Base-by-base conservation (phyloP, 2,888 invertebrate genomes). In the Celastrina argiolus region DNA sequence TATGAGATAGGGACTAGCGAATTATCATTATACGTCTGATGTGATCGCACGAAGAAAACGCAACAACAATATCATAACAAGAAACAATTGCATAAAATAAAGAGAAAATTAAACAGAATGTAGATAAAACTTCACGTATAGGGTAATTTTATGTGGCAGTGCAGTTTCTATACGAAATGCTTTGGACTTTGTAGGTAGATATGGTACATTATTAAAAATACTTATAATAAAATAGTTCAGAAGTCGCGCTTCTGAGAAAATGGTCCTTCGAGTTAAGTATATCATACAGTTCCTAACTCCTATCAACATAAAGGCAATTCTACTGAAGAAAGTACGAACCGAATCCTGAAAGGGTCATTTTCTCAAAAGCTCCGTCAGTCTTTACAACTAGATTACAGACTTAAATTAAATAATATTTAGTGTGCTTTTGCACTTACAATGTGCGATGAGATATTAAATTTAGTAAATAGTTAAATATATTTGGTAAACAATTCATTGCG, bases 1-100 rank as follows among this genome's bases (percentile, higher is more conserved):
- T 77, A 81, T 81, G 83, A 85, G 83, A 81, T 79, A 66, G 83
- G 80, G 87, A 89, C 90, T 89, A 89, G 88, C 87, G 83, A 83
- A 74, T 76, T 74, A 72, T 75, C 76, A 77, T 78, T 75, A 71
- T 75, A 70, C 69, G 63, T 70, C 75, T 75, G 71, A 77, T 76
- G 78, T 73, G 77, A 78, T 78, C 75, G 81, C 84, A 88, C 78
- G 78, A 85, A 88, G 87, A 87, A 73, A 51, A 81, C 79, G 82
- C 78, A 82, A 80, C 81, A 81, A 79, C 80, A 81, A 81, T 74
- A 72, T 74, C 59, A 81, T 82, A 87, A 87, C 85, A 84, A 86
- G 81, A 84, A 83, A 85, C 79, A 84, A 22, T 34, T 12, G 22
- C 16, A 83, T 81, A 70, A 74, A 80, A 80, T 78, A 81, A 78